phyloP scores from a whole-genome alignment of 2,797 vertebrate genomes.

The Sus cebifrons region DNA sequence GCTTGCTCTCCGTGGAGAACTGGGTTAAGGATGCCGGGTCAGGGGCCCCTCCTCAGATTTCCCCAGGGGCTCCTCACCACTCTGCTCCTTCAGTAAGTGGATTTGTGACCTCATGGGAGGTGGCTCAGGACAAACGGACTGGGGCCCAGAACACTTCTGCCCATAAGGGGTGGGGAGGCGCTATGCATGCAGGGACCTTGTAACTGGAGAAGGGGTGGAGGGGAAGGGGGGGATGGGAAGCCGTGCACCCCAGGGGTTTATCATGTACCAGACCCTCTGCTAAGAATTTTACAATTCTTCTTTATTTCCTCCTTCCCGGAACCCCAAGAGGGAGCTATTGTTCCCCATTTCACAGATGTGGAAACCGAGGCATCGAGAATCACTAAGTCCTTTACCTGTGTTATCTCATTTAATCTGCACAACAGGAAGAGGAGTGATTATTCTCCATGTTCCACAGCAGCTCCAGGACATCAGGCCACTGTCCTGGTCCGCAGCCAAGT shows the following conservation, averaged over 20 bases:
- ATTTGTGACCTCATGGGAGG: not conserved
- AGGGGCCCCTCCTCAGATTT: not conserved
- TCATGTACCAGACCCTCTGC: not conserved
- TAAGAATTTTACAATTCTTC: not conserved
- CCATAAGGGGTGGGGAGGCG: not conserved
- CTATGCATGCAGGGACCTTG: fast-evolving
- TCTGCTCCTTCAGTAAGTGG: not conserved
- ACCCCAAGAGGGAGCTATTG: not conserved
- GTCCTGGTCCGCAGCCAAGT: not conserved
- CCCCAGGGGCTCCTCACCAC: not conserved
- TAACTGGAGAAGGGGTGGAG: not conserved
- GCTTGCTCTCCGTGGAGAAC: fast-evolving
- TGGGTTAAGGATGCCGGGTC: fast-evolving
- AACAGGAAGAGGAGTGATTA: not conserved
- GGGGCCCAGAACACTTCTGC: not conserved
- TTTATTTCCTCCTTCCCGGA: not conserved
- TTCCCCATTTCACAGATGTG: not conserved
- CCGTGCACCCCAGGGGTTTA: fast-evolving
- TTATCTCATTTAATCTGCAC: not conserved
- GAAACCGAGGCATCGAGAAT: not conserved
- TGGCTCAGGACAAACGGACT: not conserved
- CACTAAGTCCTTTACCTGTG: fast-evolving
- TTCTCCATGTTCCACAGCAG: fast-evolving
- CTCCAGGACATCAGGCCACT: not conserved
- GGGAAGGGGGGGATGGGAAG: not conserved